These are phyloP conservation scores for Pseudorhiza aurosa DNA, from an alignment of 30 jellyfish, hydroid and myxozoan genomes.

Conservation along the genomic window DNA sequence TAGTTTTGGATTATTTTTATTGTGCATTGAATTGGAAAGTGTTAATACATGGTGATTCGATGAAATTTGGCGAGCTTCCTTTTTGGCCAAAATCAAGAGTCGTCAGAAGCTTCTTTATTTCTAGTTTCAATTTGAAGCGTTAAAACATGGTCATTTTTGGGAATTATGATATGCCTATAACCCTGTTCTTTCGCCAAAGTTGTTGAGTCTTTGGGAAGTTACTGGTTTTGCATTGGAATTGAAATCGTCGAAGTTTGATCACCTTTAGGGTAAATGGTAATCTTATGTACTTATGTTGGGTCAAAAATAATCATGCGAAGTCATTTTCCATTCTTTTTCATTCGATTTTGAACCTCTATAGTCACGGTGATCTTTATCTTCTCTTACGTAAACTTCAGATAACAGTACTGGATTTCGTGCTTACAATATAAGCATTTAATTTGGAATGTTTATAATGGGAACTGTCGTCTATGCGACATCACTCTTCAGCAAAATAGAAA, in stretches of 20 bases:
- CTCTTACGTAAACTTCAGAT: too few relatives aligned
- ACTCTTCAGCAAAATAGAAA: neutral
- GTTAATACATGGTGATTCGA: neutral
- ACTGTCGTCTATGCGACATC: too few relatives aligned
- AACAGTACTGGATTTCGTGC: too few relatives aligned
- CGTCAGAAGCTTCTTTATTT: neutral
- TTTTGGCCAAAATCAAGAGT: neutral
- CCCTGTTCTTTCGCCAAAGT: neutral
- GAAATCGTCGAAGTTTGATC: neutral
- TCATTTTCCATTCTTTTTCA: neutral
- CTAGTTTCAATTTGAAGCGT: neutral
- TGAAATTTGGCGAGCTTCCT: neutral
- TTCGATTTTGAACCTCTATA: neutral
- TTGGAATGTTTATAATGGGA: neutral
- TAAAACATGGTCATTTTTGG: neutral
- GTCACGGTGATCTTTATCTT: too few relatives aligned
- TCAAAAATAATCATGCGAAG: neutral
- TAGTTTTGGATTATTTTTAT: neutral
- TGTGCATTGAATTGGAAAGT: neutral
- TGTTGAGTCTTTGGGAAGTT: neutral
- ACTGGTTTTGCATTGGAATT: neutral
- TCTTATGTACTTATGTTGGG: neutral
- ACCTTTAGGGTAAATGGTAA: neutral
- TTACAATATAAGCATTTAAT: too few relatives aligned
- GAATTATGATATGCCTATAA: neutral